Conservation (phyloP, 1,140 invertebrate species). For the Brachionus manjavacas region DNA sequence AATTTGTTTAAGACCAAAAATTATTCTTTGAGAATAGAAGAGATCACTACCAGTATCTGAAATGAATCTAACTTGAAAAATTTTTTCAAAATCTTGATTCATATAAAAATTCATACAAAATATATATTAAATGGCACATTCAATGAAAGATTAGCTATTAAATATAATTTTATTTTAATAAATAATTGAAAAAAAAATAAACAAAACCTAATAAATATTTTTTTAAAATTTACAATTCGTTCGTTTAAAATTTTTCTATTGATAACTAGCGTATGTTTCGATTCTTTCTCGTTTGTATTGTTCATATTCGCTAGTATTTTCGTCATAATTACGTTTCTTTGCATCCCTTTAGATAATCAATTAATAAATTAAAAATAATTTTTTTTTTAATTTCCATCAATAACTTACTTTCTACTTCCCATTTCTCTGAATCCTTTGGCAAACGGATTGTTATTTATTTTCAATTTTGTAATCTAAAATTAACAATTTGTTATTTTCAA, state of each 20-base stretch:
- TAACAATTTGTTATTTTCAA: background rate
- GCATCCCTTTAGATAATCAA: background rate
- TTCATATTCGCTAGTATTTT: background rate
- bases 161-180: background rate
- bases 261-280: background rate
- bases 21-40: too few species aligned
- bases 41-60: too few species aligned
- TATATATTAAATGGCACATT: too few species aligned
- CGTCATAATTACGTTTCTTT: slow-evolving; percentile 1
- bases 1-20: too few species aligned
- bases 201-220: background rate
- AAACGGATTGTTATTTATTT: slow-evolving; percentile 44
- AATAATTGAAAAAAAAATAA: background rate
- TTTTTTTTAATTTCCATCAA: background rate
- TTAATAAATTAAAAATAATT: background rate
- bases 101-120: too few species aligned
- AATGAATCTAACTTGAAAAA: too few species aligned
- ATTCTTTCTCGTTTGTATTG: background rate
- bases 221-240: background rate
- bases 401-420: slow-evolving; percentile 21
- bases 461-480: slow-evolving; percentile 45
- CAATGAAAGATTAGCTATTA: background rate
- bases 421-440: slow-evolving; percentile 44
- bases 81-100: too few species aligned
- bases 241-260: background rate